Conservation (phyloP, 1,140 invertebrate genomes). For the Pogonognathellus flavescens region DNA sequence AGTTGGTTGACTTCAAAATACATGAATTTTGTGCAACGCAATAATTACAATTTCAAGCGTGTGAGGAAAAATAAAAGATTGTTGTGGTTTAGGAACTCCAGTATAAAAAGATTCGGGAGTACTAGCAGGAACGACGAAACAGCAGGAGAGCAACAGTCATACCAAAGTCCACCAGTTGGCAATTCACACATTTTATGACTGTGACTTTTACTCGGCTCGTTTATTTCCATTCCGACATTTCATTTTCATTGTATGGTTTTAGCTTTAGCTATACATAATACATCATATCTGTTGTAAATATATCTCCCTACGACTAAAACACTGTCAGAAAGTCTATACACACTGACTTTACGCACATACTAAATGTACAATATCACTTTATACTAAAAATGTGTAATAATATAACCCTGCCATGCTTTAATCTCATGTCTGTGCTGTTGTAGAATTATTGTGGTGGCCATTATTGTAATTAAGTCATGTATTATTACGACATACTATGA, state of each 20-base stretch:
- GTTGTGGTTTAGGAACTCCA: neutral
- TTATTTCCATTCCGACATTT: conserved; percentile 40
- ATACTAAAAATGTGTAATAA: no score
- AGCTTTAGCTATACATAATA: neutral
- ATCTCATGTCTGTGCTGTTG: neutral
- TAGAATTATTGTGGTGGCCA: neutral
- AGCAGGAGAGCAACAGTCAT: conserved; percentile 28
- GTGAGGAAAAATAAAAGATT: neutral
- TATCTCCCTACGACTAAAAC: neutral
- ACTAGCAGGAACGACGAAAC: neutral
- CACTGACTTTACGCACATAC: no score
- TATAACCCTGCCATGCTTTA: neutral
- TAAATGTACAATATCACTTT: no score
- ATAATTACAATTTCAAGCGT: no score
- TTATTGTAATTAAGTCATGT: no score
- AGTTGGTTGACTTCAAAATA: no score
- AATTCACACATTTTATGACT: conserved; percentile 54
- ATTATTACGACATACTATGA: neutral
- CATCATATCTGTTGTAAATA: neutral
- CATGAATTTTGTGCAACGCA: no score
- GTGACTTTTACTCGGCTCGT: conserved; percentile 46
- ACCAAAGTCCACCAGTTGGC: conserved; percentile 19
- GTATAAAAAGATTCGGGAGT: neutral
- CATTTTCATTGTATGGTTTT: neutral
- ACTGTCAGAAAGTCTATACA: neutral